These are phyloP conservation scores for Probosciger aterrimus DNA, from an alignment of 2,113 vertebrate species.

Conservation along the genomic window DNA sequence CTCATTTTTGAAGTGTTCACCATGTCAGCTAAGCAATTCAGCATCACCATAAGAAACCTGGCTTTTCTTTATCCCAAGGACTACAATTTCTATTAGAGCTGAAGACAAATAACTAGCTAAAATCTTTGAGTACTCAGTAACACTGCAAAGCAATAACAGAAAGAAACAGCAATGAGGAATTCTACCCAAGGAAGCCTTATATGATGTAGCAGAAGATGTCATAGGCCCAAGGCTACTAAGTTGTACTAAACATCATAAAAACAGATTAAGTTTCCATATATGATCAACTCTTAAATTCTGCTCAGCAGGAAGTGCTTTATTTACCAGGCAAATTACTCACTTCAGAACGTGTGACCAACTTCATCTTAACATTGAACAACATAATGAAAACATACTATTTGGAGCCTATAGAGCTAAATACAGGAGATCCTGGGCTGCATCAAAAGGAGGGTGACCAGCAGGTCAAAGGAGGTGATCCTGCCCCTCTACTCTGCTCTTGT, in stretches of 20 bases:
- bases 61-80: not conserved
- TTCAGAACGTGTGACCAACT: not conserved
- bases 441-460: too few species aligned
- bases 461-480: not conserved
- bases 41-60: not conserved
- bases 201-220: rapidly evolving
- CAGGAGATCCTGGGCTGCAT: too few species aligned
- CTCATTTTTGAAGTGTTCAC: not conserved
- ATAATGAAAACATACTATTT: not conserved
- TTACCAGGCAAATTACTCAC: not conserved
- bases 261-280: not conserved
- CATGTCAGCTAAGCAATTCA: not conserved
- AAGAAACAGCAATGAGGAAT: not conserved
- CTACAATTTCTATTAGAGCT: not conserved
- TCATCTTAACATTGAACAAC: not conserved
- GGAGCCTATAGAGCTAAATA: rapidly evolving
- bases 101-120: not conserved
- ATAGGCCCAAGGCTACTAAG: not conserved
- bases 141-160: not conserved
- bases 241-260: not conserved
- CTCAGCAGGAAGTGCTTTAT: not conserved
- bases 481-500: not conserved
- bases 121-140: not conserved
- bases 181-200: not conserved
- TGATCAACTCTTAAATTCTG: not conserved